Percentiles rank a stretch among this genome's conserved stretches.
These are phyloP conservation scores for Drosophila simulans DNA, from an alignment of 1,140 invertebrate genomes.

Conservation along the genomic window DNA sequence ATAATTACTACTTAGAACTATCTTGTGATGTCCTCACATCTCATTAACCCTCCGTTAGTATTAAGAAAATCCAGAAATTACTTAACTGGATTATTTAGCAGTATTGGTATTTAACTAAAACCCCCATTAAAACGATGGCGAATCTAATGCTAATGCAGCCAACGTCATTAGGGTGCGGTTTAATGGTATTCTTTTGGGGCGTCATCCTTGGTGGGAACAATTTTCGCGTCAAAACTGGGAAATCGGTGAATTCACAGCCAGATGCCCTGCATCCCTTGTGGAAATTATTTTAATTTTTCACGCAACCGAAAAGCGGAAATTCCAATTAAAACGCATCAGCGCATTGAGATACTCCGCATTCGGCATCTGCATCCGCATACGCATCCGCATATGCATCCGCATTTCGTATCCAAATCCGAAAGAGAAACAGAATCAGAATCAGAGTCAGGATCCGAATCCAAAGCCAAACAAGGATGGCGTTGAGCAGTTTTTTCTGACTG, in stretches of 20 bases:
- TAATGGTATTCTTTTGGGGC: neutral
- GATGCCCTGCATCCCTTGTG: neutral
- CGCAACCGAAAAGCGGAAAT: slow-evolving; percentile 71
- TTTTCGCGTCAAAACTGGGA: slow-evolving; percentile 53
- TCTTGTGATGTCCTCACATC: neutral
- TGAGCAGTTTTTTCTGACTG: slow-evolving; percentile 57
- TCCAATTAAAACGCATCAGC: slow-evolving; percentile 82
- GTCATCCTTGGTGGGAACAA: slow-evolving; percentile 7
- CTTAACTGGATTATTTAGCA: neutral
- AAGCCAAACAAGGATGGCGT: slow-evolving; percentile 32
- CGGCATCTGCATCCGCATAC: slow-evolving; percentile 2
- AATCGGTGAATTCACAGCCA: slow-evolving; percentile 25
- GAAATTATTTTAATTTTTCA: slow-evolving; percentile 77
- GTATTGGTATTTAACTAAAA: neutral
- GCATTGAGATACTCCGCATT: slow-evolving; percentile 38
- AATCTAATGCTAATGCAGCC: slow-evolving; percentile 41
- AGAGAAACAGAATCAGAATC: slow-evolving; percentile 9
- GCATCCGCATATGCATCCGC: slow-evolving; percentile 14
- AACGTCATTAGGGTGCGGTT: slow-evolving; percentile 38
- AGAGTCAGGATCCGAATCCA: slow-evolving; percentile 16
- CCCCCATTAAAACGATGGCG: neutral
- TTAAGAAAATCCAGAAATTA: neutral
- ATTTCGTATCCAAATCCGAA: slow-evolving; percentile 30
- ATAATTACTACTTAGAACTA: neutral
- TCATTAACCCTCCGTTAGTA: neutral